phyloP scores from a whole-genome alignment of 2,888 invertebrate species.

The Drosophila mulleri region DNA sequence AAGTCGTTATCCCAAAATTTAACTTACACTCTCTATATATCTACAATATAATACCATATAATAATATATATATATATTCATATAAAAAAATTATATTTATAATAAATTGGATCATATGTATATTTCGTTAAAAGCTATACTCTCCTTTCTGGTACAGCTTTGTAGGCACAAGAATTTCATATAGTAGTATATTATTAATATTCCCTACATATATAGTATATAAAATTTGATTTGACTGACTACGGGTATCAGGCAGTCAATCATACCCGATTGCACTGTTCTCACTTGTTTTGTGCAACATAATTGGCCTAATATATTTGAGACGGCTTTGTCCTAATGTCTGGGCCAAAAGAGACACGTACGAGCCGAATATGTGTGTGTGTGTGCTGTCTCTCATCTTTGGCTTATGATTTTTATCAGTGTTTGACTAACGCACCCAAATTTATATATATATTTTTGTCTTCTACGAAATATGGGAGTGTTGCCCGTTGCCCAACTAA shows the following conservation, averaged over 20 bases:
- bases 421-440: conserved; percentile 81
- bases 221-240: not conserved
- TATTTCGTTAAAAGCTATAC: too few species aligned
- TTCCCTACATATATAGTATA: not conserved
- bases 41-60: too few species aligned
- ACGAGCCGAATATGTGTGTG: conserved; percentile 17
- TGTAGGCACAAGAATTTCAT: too few species aligned
- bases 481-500: conserved; percentile 36
- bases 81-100: too few species aligned
- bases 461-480: conserved; percentile 70
- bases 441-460: conserved; percentile 27
- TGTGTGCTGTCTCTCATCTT: conserved; percentile 53
- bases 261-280: not conserved
- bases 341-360: conserved; percentile 52
- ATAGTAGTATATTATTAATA: not conserved
- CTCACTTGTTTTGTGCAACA: conserved; percentile 49
- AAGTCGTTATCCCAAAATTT: too few species aligned
- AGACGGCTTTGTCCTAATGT: conserved; percentile 54
- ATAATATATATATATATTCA: too few species aligned
- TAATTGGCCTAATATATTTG: conserved; percentile 79
- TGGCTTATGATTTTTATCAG: conserved; percentile 75
- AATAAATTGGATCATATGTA: too few species aligned
- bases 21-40: too few species aligned
- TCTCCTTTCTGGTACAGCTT: not conserved
- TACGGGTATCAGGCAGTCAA: not conserved